Conservation (phyloP, 2,113 vertebrate genomes). For the Poicephalus meyeri region DNA sequence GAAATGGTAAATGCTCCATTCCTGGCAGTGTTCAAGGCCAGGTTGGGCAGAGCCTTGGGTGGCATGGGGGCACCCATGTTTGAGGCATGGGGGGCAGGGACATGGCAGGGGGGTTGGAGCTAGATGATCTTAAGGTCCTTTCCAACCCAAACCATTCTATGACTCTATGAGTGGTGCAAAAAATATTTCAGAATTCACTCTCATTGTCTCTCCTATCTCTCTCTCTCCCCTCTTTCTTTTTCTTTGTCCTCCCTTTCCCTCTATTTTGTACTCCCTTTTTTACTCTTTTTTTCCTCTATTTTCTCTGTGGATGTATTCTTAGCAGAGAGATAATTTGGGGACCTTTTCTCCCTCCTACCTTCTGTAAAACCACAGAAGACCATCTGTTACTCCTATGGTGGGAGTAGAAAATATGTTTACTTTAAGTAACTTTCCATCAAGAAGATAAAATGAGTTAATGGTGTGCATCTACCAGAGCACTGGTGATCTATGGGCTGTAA, state of each 20-base stretch:
- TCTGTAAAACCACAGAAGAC: constrained; percentile 11
- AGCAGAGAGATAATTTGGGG: not conserved
- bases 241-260: not conserved
- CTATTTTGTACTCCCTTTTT: not conserved
- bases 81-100: not conserved
- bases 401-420: constrained; percentile 27
- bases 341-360: constrained; percentile 30
- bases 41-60: too few species aligned
- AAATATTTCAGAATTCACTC: not conserved
- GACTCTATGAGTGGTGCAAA: not conserved
- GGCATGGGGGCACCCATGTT: not conserved
- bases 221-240: not conserved
- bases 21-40: too few species aligned
- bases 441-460: constrained; percentile 11
- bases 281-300: not conserved
- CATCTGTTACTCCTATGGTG: constrained; percentile 49
- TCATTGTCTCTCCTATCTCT: not conserved
- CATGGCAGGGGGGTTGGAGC: not conserved
- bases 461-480: not conserved
- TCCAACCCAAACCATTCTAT: not conserved
- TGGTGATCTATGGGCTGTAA: not conserved
- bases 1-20: too few species aligned
- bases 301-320: not conserved
- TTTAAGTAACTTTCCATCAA: constrained; percentile 47
- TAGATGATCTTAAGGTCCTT: not conserved